Conservation (phyloP, 2,888 invertebrate species). For the Carcina quercana region DNA sequence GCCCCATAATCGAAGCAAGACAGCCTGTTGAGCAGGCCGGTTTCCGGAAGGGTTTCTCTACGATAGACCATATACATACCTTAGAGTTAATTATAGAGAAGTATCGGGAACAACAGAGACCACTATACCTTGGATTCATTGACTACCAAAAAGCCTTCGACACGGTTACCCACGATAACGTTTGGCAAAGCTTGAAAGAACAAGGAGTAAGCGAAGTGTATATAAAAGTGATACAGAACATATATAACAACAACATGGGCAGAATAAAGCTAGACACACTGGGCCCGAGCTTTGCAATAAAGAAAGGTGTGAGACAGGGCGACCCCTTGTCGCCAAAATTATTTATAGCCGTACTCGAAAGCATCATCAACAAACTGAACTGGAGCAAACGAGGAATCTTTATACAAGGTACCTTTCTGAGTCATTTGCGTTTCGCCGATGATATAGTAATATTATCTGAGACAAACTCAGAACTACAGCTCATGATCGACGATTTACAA, state of each 20-base stretch:
- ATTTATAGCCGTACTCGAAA: conserved; percentile 13
- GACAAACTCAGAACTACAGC: conserved; percentile 3
- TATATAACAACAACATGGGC: conserved; percentile 13
- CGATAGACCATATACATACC: conserved; percentile 8
- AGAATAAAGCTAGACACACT: conserved; percentile 11
- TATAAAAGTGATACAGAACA: conserved; percentile 15
- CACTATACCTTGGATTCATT: conserved; percentile 15
- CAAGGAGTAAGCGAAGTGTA: conserved; percentile 19
- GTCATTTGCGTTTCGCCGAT: conserved; percentile 13
- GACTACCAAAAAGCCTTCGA: conserved; percentile 21
- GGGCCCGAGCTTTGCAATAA: conserved; percentile 10
- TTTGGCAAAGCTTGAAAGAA: conserved; percentile 15
- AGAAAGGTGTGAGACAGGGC: background rate
- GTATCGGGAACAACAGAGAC: conserved; percentile 8
- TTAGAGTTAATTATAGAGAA: conserved; percentile 10
- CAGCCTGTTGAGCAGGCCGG: conserved; percentile 19
- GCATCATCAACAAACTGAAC: conserved; percentile 10
- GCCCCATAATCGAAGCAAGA: conserved; percentile 1
- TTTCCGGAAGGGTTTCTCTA: conserved; percentile 11
- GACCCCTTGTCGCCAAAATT: conserved; percentile 18
- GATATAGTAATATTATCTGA: conserved; percentile 10
- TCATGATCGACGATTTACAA: conserved; percentile 9
- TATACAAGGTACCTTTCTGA: conserved; percentile 10
- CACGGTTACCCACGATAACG: conserved; percentile 13
- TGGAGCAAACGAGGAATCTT: conserved; percentile 12